These are phyloP conservation scores for Acrossocheilus fasciatus DNA, from an alignment of 2,797 vertebrate species.

Conservation along the genomic window DNA sequence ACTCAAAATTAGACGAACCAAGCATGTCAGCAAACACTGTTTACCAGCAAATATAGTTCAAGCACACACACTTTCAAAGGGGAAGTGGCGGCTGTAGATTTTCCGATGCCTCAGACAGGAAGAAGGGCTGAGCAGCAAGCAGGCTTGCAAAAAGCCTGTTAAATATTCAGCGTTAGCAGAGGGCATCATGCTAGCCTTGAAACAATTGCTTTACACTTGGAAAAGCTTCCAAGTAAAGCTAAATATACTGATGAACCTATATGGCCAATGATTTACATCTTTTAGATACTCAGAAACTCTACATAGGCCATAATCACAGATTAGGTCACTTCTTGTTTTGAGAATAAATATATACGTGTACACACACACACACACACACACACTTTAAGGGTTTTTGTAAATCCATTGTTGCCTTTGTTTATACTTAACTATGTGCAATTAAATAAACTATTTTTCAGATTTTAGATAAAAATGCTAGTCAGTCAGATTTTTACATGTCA, in stretches of 20 bases:
- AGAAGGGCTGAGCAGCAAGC: slow-evolving; percentile 45
- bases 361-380: no score
- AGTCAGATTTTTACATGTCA: background rate
- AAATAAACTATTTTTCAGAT: background rate
- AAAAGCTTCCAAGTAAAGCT: background rate
- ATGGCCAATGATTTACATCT: background rate
- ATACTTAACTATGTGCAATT: background rate
- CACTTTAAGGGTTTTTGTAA: background rate
- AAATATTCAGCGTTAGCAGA: slow-evolving; percentile 14
- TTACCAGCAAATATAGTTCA: slow-evolving; percentile 51
- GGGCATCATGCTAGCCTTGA: background rate
- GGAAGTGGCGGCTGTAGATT: slow-evolving; percentile 63
- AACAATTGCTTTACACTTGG: background rate
- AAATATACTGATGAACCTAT: background rate
- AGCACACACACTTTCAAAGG: slow-evolving; percentile 56
- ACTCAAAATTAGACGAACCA: slow-evolving; percentile 14
- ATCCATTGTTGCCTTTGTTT: background rate
- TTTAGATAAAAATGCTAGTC: background rate
- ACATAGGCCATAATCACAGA: background rate
- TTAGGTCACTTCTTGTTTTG: background rate
- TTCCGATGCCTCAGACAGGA: slow-evolving; percentile 64
- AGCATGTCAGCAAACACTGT: slow-evolving; percentile 13
- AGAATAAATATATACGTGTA: no score
- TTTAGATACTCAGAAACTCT: background rate
- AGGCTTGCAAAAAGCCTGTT: slow-evolving; percentile 33